phyloP scores from a whole-genome alignment of 1,140 invertebrate species.

The Eumeta japonica region DNA sequence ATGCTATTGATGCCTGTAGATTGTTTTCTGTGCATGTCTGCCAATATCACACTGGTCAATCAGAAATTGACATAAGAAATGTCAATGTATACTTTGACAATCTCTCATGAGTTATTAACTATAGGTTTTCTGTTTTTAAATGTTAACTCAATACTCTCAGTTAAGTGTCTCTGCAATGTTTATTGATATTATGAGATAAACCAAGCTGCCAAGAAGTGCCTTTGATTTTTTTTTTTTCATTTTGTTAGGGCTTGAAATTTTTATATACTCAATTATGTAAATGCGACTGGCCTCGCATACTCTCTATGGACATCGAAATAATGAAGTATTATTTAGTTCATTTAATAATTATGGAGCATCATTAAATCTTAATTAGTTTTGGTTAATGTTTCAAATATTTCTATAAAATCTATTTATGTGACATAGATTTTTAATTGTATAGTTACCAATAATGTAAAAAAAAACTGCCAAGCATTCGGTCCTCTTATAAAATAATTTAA shows the following conservation, averaged over 20 bases:
- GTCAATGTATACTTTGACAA: too few species aligned
- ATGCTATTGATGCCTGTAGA: too few species aligned
- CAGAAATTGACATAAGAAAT: too few species aligned
- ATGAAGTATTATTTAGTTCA: background rate
- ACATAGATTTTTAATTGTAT: constrained; percentile 38
- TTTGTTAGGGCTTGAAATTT: constrained; percentile 18
- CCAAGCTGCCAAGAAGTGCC: constrained; percentile 54
- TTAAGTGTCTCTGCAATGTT: too few species aligned
- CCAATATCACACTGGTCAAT: too few species aligned
- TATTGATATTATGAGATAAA: constrained; percentile 23
- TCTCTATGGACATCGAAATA: constrained; percentile 8
- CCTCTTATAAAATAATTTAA: background rate
- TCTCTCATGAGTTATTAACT: too few species aligned
- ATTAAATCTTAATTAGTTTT: background rate
- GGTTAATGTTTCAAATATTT: background rate
- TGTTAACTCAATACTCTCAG: background rate
- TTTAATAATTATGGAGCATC: background rate
- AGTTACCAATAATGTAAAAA: constrained; percentile 45
- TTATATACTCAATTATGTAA: constrained; percentile 16
- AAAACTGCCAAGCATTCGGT: background rate
- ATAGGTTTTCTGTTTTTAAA: background rate
- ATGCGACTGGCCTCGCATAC: constrained; percentile 36
- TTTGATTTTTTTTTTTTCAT: constrained; percentile 26
- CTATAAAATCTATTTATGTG: constrained; percentile 33
- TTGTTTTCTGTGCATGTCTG: too few species aligned